Evolutionary conservation across 1,140 invertebrate genomes (phyloP).

Genomic region (Gonatopus flavifemur): DNA sequence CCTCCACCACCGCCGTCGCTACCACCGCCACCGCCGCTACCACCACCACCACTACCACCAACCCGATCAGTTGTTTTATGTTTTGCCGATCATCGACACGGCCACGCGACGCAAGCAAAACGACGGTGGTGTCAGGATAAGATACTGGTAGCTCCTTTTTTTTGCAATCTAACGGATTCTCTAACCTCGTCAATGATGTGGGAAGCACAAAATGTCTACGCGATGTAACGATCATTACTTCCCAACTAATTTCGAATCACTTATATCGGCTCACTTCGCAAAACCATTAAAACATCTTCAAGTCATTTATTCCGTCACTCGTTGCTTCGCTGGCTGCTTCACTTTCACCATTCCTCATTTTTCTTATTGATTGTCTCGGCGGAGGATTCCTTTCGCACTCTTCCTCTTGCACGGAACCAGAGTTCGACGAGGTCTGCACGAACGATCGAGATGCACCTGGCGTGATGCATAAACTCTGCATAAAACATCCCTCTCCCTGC

Average conservation of each 20-base stretch:
- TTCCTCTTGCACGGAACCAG: conserved; percentile 11
- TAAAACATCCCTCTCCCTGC: conserved; percentile 26
- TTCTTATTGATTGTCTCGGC: not conserved
- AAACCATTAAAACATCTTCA: too few species aligned
- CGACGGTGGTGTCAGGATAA: too few species aligned
- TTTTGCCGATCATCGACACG: not conserved
- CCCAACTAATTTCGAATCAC: too few species aligned
- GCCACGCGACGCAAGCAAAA: too few species aligned
- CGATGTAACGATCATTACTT: too few species aligned
- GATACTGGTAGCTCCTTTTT: too few species aligned
- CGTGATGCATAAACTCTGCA: conserved; percentile 25
- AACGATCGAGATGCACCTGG: conserved; percentile 27
- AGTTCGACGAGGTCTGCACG: conserved; percentile 18
- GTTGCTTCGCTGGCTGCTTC: too few species aligned
- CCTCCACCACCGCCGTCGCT: conserved; percentile 17
- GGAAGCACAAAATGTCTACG: too few species aligned
- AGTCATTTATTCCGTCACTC: too few species aligned
- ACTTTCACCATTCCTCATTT: not conserved
- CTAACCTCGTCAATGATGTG: too few species aligned
- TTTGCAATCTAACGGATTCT: too few species aligned
- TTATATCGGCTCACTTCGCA: too few species aligned
- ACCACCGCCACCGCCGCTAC: conserved; percentile 20
- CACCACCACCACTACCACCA: conserved; percentile 15
- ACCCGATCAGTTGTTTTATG: not conserved
- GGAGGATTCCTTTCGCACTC: not conserved